Evolutionary conservation across 2,797 vertebrate genomes (phyloP).

Genomic region (Macroramphosus scolopax): DNA sequence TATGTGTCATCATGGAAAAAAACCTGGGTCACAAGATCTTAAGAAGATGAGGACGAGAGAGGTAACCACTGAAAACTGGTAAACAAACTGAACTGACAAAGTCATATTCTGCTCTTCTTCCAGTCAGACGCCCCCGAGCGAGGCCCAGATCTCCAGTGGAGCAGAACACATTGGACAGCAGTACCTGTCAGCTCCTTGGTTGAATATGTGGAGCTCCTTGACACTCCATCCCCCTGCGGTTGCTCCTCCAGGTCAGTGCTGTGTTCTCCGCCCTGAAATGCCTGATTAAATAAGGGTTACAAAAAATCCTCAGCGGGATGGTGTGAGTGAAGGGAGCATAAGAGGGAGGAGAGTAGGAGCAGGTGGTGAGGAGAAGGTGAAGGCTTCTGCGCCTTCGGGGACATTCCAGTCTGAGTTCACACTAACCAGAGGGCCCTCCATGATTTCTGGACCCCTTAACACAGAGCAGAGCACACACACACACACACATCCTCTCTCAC

Average conservation of each 20-base stretch:
- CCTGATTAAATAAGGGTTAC: conserved; percentile 41
- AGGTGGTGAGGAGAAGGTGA: conserved; percentile 42
- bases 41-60: too few species aligned
- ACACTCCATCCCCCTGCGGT: too few species aligned
- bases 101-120: background rate
- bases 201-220: too few species aligned
- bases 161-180: conserved; percentile 24
- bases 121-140: conserved; percentile 3
- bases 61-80: too few species aligned
- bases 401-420: conserved; percentile 59
- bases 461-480: too few species aligned
- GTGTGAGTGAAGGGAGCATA: conserved; percentile 23
- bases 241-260: conserved; percentile 3
- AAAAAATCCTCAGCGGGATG: conserved; percentile 13
- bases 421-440: conserved; percentile 16
- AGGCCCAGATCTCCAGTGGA: conserved; percentile 14
- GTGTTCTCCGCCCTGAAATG: conserved; percentile 5
- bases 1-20: too few species aligned
- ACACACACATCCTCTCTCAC: background rate
- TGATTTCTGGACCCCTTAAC: conserved; percentile 20
- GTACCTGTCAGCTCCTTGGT: conserved; percentile 18
- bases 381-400: conserved; percentile 50
- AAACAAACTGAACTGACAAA: too few species aligned
- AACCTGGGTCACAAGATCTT: too few species aligned
- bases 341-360: too few species aligned